Evolutionary conservation across 2,888 invertebrate genomes (phyloP), one percentile per base, ranked within the genome.

Genomic region (Eudemis profundana): DNA sequence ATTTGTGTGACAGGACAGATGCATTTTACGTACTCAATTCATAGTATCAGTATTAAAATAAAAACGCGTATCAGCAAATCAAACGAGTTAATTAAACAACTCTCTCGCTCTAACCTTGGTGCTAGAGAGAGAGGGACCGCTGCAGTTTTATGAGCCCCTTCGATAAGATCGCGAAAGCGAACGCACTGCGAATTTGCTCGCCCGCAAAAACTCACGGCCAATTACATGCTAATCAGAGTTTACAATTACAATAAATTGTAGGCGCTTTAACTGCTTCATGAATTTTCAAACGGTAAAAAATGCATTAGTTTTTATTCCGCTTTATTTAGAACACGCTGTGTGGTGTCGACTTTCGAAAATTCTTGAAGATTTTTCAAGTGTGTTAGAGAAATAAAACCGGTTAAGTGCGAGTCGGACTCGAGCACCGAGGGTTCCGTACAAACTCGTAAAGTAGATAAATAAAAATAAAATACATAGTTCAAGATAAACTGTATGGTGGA

Each of bases 191-290:
- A 71, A 75, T 70, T 73, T 75, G 4, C 42, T 42, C 42, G 42
- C 23, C 12, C 75, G 70, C 72, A 33, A 23, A 23, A 23, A 75
- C 75, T 60, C 60, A 69, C 61, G 64, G 61, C 76, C 84, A 86
- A 86, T 88, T 88, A 87, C 81, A 87, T 87, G 87, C 82, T 89
- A 88, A 89, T 89, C 80, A 82, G 78, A 71, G 72, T 78, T 78
- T 77, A 79, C 79, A 82, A 85, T 86, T 83, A 81, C 79, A 76
- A 76, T 81, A 74, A 78, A 78, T 76, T 76, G 74, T 12, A 27
- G 60, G 68, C 69, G 70, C 69, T 74, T 76, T 76, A 77, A 75
- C 74, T 70, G 68, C 71, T 72, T 74, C 70, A 74, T 78, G 74
- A 78, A 79, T 74, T 76, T 78, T 74, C 74, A 72, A 72, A 69